Percentiles rank a stretch among this genome's conserved stretches.
Conservation (phyloP, 2,888 invertebrate genomes). For the Apotomis capreana region DNA sequence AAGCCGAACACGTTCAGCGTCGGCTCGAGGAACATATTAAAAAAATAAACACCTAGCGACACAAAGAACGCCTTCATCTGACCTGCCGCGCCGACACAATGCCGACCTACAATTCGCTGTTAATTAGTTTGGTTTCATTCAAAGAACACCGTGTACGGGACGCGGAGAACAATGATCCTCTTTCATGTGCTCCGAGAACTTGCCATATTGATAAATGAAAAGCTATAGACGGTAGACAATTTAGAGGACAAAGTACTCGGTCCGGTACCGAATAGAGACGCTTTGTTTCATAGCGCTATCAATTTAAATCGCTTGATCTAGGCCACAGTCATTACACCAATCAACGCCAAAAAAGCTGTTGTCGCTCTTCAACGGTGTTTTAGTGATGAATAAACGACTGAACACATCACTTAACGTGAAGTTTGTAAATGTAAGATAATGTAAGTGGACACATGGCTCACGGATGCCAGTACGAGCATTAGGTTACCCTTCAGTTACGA, state of each 20-base stretch:
- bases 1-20: constrained; percentile 48
- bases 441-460: constrained; percentile 61
- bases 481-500: constrained; percentile 67
- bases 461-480: constrained; percentile 52
- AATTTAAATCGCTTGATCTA: constrained; percentile 56
- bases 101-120: constrained; percentile 70
- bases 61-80: constrained; percentile 76
- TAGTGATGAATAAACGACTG: constrained; percentile 14
- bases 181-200: constrained; percentile 37
- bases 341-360: constrained; percentile 67
- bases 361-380: constrained; percentile 44
- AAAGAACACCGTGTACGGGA: constrained; percentile 66
- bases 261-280: constrained; percentile 6
- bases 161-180: constrained; percentile 56
- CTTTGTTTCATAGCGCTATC: constrained; percentile 40
- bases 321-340: constrained; percentile 75
- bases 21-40: constrained; percentile 64
- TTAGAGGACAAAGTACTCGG: constrained; percentile 26
- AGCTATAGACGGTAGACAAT: constrained; percentile 18
- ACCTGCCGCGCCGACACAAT: constrained; percentile 67
- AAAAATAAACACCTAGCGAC: constrained; percentile 70
- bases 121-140: constrained; percentile 72
- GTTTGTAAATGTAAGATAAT: constrained; percentile 34
- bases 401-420: constrained; percentile 35
- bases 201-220: constrained; percentile 36